A percentile compares a stretch with the other conserved stretches of the same genome.
Conservation (phyloP, 2,888 invertebrate species). For the Metellina segmentata region DNA sequence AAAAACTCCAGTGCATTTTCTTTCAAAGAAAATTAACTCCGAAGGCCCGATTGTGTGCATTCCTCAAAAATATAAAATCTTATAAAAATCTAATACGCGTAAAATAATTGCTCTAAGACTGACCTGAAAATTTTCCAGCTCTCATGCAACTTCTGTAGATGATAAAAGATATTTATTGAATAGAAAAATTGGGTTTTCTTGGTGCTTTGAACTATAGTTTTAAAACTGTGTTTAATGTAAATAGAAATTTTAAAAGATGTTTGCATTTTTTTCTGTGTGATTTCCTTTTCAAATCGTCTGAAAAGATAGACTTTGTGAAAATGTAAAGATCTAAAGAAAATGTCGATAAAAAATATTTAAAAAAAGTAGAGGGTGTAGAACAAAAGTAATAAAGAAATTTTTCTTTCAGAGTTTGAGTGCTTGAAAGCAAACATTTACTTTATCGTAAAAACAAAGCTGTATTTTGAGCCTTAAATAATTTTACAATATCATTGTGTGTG, state of each 20-base stretch:
- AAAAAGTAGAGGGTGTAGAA: neutral
- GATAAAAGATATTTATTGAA: too few relatives aligned
- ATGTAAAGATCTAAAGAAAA: neutral
- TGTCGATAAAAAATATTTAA: neutral
- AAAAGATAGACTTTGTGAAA: neutral
- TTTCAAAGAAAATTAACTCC: too few relatives aligned
- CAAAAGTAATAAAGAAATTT: neutral
- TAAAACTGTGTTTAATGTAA: neutral
- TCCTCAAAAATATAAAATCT: too few relatives aligned
- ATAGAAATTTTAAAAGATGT: neutral
- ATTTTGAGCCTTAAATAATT: neutral
- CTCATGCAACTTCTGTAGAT: too few relatives aligned
- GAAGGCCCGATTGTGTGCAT: too few relatives aligned
- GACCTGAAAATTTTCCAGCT: too few relatives aligned
- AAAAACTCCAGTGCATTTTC: too few relatives aligned
- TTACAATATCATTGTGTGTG: neutral
- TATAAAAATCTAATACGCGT: too few relatives aligned
- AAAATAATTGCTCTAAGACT: too few relatives aligned
- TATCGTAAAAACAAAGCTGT: neutral
- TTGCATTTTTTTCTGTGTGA: neutral
- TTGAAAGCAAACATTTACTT: neutral
- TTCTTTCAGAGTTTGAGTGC: neutral
- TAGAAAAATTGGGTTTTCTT: too few relatives aligned
- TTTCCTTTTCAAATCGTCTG: neutral
- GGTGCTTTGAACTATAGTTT: neutral